Evolutionary conservation across 2,113 vertebrate species (phyloP).

Genomic region (Clarias magur): DNA sequence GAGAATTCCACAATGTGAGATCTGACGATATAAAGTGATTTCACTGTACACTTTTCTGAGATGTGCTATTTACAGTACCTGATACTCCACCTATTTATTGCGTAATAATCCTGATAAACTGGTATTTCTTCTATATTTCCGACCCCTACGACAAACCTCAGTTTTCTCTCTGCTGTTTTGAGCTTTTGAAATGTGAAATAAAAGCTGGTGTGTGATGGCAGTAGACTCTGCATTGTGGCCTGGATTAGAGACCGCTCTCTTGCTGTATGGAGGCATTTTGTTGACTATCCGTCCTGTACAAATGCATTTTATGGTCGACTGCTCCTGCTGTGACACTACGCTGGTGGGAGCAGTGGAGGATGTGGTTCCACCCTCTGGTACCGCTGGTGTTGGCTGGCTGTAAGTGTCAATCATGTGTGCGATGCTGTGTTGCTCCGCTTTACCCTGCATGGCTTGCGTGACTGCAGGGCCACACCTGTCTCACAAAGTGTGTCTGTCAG

Average conservation of each 20-base stretch:
- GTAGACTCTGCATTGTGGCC: background rate
- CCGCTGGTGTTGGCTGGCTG: conserved; percentile 37
- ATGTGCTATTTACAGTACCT: background rate
- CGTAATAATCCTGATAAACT: too few species aligned
- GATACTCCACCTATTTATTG: background rate
- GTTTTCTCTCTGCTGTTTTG: background rate
- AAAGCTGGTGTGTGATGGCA: background rate
- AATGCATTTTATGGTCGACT: conserved; percentile 29
- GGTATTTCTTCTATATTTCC: too few species aligned
- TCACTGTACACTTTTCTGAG: background rate
- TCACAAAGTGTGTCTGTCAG: conserved; percentile 63
- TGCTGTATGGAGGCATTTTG: conserved; percentile 5
- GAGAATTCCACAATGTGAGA: background rate
- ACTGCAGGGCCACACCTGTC: conserved; percentile 74
- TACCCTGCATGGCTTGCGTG: conserved; percentile 53
- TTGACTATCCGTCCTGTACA: conserved; percentile 10
- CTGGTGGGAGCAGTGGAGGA: conserved; percentile 10
- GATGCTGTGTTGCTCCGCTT: conserved; percentile 57
- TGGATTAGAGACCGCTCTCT: background rate
- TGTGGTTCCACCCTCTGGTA: conserved; percentile 37
- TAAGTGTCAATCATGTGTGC: conserved; percentile 48
- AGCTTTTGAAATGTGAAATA: background rate
- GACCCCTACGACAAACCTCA: too few species aligned
- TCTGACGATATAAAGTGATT: background rate
- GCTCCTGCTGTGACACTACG: conserved; percentile 23